Percentiles rank a stretch among this genome's conserved stretches.
Conservation (phyloP, 2,888 invertebrate species). For the Drosophila atripex region DNA sequence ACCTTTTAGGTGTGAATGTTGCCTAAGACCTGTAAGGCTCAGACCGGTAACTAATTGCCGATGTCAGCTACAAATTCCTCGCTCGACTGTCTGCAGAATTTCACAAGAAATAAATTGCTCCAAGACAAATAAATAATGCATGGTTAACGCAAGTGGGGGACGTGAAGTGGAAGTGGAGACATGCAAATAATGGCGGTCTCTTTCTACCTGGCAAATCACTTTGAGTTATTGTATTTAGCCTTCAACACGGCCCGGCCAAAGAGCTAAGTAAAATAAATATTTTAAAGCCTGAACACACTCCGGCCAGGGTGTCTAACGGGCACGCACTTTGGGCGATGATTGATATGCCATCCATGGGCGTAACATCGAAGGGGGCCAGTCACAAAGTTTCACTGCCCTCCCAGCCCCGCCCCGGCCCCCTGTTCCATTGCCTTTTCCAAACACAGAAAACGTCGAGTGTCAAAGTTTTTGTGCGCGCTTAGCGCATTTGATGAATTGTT, state of each 20-base stretch:
- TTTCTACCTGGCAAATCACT: constrained; percentile 69
- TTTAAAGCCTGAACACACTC: constrained; percentile 63
- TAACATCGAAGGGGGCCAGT: constrained; percentile 4
- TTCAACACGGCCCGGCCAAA: constrained; percentile 45
- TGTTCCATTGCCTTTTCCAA: constrained; percentile 21
- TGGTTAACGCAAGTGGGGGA: constrained; percentile 17
- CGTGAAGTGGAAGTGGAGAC: constrained; percentile 11
- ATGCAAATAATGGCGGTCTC: constrained; percentile 66
- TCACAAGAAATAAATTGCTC: constrained; percentile 44
- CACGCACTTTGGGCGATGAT: constrained; percentile 72
- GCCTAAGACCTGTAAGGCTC: not conserved
- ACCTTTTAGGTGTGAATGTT: not conserved
- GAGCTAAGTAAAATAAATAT: constrained; percentile 68
- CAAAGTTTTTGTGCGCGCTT: constrained; percentile 75
- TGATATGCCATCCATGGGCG: constrained; percentile 59
- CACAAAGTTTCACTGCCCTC: constrained; percentile 49
- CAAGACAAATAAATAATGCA: constrained; percentile 53
- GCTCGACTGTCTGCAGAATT: constrained; percentile 42
- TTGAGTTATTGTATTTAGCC: constrained; percentile 77
- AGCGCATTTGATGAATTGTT: constrained; percentile 79
- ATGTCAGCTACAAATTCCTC: constrained; percentile 33
- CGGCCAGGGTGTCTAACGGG: constrained; percentile 45
- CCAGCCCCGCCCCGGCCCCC: constrained; percentile 10
- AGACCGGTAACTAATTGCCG: constrained; percentile 39
- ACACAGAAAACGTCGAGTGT: constrained; percentile 69